A percentile compares a stretch with the other conserved stretches of the same genome.
These are phyloP conservation scores for Icerya purchasi DNA, from an alignment of 2,888 invertebrate genomes.

Conservation along the genomic window DNA sequence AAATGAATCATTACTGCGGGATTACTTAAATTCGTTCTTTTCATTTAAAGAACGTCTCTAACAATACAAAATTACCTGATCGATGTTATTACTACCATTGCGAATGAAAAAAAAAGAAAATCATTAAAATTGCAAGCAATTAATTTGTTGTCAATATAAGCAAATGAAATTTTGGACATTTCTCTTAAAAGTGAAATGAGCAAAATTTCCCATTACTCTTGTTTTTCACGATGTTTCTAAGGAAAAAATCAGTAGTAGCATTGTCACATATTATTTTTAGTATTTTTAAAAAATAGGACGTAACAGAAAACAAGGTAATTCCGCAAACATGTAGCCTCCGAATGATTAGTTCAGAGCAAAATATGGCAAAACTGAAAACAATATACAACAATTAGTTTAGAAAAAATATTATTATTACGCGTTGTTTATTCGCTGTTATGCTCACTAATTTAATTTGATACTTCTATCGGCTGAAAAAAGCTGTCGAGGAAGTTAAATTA, in stretches of 20 bases:
- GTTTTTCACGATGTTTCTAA: not conserved
- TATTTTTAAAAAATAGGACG: not conserved
- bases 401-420: not conserved
- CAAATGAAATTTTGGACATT: not conserved
- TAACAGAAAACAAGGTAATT: not conserved
- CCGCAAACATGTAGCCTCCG: not conserved
- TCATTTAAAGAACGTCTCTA: not conserved
- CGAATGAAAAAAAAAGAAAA: not conserved
- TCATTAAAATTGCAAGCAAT: not conserved
- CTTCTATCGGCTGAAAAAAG: constrained; percentile 6
- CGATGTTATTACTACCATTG: not conserved
- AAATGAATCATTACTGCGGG: not conserved
- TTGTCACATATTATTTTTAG: not conserved
- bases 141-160: not conserved
- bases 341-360: not conserved
- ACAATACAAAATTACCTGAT: not conserved
- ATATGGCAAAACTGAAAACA: not conserved
- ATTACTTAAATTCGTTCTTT: not conserved
- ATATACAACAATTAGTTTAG: not conserved
- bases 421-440: constrained; percentile 11
- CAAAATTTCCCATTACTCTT: not conserved
- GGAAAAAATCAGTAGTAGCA: not conserved
- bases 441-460: constrained; percentile 9
- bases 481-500: constrained; percentile 8
- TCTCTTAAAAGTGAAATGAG: not conserved